A percentile compares a stretch with the other conserved stretches of the same genome.
phyloP scores from a whole-genome alignment of 2,888 invertebrate genomes.

The Chaitophorus viminalis region DNA sequence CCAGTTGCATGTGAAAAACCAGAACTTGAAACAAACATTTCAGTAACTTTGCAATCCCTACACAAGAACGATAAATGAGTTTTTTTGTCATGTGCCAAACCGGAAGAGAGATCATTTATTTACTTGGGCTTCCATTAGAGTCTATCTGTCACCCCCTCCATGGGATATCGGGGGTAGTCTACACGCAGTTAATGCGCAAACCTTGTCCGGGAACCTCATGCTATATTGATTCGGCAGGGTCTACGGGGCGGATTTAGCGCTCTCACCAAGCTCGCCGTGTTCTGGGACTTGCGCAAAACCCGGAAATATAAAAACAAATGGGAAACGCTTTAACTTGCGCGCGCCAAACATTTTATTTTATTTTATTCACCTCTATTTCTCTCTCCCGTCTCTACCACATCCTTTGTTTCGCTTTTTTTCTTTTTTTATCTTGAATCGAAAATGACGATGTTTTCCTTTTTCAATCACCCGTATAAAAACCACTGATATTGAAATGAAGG shows the following conservation, averaged over 20 bases:
- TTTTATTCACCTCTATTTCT: constrained; percentile 27
- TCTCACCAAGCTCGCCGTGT: constrained; percentile 50
- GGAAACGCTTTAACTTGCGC: constrained; percentile 53
- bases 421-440: constrained; percentile 6
- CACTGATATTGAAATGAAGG: constrained; percentile 43
- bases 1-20: constrained; percentile 16
- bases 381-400: neutral
- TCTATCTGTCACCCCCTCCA: constrained; percentile 53
- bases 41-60: constrained; percentile 21
- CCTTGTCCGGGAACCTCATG: constrained; percentile 59
- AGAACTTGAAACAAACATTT: neutral
- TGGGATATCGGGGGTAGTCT: constrained; percentile 39
- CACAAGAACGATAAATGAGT: constrained; percentile 53
- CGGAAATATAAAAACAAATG: constrained; percentile 61
- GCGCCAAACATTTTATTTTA: constrained; percentile 47
- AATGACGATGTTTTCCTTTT: constrained; percentile 9
- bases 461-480: constrained; percentile 22
- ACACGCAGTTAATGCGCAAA: constrained; percentile 61
- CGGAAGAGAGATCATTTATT: constrained; percentile 61
- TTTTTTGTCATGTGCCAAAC: constrained; percentile 52
- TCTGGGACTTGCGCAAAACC: constrained; percentile 60
- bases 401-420: neutral
- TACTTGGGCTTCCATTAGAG: constrained; percentile 54
- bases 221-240: constrained; percentile 61
- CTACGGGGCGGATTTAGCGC: constrained; percentile 61